Conservation (phyloP, 2,888 invertebrate genomes). For the Congeria kusceri region DNA sequence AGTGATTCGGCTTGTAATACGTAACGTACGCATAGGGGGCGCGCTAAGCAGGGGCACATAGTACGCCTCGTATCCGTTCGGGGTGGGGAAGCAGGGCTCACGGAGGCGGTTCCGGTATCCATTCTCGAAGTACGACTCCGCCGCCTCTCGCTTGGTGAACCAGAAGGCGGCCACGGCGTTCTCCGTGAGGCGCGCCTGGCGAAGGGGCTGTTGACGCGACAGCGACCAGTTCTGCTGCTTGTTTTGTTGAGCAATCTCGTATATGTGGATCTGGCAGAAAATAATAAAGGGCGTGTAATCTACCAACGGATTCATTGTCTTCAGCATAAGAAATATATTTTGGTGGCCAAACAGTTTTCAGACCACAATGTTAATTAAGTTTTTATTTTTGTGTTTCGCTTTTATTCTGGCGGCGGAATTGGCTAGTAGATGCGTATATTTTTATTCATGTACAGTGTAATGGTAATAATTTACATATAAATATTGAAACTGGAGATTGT, state of each 20-base stretch:
- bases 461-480: no score
- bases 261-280: conserved; percentile 33
- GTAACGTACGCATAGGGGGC: conserved; percentile 41
- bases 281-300: no score
- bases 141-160: conserved; percentile 61
- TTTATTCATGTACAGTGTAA: no score
- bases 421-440: no score
- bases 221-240: conserved; percentile 34
- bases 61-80: conserved; percentile 46
- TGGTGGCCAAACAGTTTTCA: no score
- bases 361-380: no score
- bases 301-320: no score
- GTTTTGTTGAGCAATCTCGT: conserved; percentile 33
- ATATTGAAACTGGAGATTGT: no score
- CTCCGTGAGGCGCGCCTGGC: conserved; percentile 43
- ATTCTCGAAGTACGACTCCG: conserved; percentile 58
- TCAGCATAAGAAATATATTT: no score
- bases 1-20: no score
- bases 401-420: no score
- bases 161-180: conserved; percentile 67
- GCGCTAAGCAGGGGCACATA: conserved; percentile 38
- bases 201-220: conserved; percentile 23
- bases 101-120: conserved; percentile 44
- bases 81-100: conserved; percentile 50
- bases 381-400: no score